Base-by-base conservation (phyloP, 2,113 vertebrate species). In the cat (Felis catus) region DNA sequence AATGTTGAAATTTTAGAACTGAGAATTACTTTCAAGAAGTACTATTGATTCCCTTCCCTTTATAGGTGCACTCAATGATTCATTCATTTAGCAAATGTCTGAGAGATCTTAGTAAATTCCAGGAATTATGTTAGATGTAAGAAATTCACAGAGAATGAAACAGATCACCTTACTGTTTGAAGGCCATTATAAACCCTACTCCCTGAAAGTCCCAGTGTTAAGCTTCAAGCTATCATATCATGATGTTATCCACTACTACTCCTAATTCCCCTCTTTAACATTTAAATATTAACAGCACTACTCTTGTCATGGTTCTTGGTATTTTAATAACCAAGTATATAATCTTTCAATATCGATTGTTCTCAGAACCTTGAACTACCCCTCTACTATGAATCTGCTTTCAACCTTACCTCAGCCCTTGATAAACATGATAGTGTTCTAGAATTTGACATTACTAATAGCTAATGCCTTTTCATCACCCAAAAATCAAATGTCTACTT, bases 1-100 rank as follows among this genome's bases (percentile, higher is more conserved):
- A 90, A 96, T 87, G n/a, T 63, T 88, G 39, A 93, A 84, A 95
- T 92, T 81, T 92, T 86, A 94, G 31, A 82, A 66, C 5, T 36
- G 25, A 39, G 3, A 95, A 93, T 89, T 68, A 73, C 13, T 88
- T 93, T 83, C 74, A 81, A 85, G 9, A 85, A 89, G 31, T 89
- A 18, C 33, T 82, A 41, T 81, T 48, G 89, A n/a, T 78, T 91
- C 8, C 65, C 21, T 65, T 89, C 33, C 84, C 53, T 94, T 93
- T 79, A 63, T 0, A 51, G 55, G 82, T 82, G 19, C 45, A 92
- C 68, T 94, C 12, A 73, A 45, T 41, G 21, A 31, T 94, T 90
- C n/a, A 94, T 33, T 96, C 7, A 85, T 33, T 91, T 80, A 92
- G 27, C 53, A 84, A 91, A 85, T 81, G 4, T 33, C 90, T 70